phyloP scores from a whole-genome alignment of 2,797 vertebrate species.

The Sebastes flavidus region DNA sequence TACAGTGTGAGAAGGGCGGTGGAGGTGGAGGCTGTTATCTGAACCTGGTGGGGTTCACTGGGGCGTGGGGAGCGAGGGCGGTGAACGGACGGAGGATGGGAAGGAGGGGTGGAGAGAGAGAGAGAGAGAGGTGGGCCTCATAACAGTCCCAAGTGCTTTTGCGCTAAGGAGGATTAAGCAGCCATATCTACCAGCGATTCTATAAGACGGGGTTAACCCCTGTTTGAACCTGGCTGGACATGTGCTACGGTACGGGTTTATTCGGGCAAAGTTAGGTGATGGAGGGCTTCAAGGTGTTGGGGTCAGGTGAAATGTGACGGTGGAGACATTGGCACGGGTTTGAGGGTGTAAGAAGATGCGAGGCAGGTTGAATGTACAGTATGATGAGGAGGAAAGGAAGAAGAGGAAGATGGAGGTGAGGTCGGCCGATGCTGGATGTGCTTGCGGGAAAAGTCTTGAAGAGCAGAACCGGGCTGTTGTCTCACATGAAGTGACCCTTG shows the following conservation, averaged over 20 bases:
- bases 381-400: background rate
- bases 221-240: slow-evolving; percentile 79
- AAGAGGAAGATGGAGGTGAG: background rate
- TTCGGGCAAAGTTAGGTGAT: background rate
- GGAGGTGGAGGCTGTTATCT: slow-evolving; percentile 13
- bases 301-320: slow-evolving; percentile 4
- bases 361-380: background rate
- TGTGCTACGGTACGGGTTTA: slow-evolving; percentile 55
- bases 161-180: slow-evolving; percentile 84
- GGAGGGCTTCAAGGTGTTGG: background rate
- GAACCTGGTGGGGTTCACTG: slow-evolving; percentile 29
- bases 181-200: slow-evolving; percentile 79
- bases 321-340: background rate
- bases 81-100: background rate
- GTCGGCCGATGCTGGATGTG: background rate
- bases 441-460: background rate
- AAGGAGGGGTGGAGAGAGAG: background rate
- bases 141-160: slow-evolving; percentile 82
- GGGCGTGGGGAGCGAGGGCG: background rate
- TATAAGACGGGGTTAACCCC: slow-evolving; percentile 83
- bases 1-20: background rate
- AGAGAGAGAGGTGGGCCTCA: slow-evolving; percentile 58
- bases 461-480: background rate
- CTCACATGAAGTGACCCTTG: background rate
- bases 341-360: background rate